phyloP scores from a whole-genome alignment of 2,797 vertebrate species.

The Garrulus glandarius region DNA sequence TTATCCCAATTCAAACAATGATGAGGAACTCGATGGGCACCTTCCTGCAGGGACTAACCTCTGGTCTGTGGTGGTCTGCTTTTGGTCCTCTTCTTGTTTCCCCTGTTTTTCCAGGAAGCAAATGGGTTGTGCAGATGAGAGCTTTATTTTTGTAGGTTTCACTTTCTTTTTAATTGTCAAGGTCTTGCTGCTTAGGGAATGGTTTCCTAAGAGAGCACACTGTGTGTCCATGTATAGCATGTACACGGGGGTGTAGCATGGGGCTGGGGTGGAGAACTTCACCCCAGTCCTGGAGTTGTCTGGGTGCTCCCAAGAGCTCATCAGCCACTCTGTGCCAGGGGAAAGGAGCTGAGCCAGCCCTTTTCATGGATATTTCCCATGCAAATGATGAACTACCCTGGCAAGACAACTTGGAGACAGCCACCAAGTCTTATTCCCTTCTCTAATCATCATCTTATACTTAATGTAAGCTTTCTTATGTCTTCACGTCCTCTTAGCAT shows the following conservation, averaged over 20 bases:
- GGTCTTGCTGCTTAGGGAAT: background rate
- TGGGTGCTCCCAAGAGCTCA: background rate
- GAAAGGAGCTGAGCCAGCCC: background rate
- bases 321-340: background rate
- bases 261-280: background rate
- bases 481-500: background rate
- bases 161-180: background rate
- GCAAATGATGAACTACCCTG: background rate
- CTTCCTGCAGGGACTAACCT: background rate
- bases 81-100: background rate
- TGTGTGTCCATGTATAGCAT: fast-evolving
- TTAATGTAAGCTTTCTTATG: background rate
- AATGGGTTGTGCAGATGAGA: background rate
- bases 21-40: background rate
- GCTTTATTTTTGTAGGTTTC: background rate
- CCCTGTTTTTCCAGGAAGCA: background rate
- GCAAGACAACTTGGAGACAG: background rate
- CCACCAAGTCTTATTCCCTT: background rate
- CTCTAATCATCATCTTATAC: background rate
- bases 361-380: background rate
- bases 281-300: background rate
- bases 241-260: fast-evolving
- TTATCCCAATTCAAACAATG: background rate
- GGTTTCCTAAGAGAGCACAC: background rate
- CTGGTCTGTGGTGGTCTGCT: background rate